Evolutionary conservation across 1,140 invertebrate species (phyloP).

Genomic region (Anastrepha ludens): DNA sequence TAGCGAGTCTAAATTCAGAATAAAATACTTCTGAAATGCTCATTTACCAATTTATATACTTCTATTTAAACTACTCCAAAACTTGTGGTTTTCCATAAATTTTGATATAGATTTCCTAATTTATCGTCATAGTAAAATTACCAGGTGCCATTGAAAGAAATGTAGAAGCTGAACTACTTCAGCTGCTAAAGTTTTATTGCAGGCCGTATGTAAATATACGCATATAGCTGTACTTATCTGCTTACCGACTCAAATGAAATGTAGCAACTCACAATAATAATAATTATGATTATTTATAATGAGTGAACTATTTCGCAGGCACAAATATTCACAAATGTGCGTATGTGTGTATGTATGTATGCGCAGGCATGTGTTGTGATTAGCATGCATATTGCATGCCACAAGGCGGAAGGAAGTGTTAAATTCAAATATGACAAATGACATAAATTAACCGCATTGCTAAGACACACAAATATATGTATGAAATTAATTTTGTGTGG

Average conservation of each 20-base stretch:
- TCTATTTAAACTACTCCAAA: too few species aligned
- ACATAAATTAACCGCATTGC: constrained; percentile 53
- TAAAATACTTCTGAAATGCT: too few species aligned
- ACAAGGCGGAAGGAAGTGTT: constrained; percentile 54
- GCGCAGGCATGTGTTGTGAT: not conserved
- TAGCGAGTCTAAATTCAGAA: too few species aligned
- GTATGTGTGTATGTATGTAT: not conserved
- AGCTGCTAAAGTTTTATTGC: too few species aligned
- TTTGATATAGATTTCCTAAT: too few species aligned
- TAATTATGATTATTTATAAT: constrained; percentile 6
- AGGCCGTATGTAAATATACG: too few species aligned
- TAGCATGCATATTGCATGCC: constrained; percentile 51
- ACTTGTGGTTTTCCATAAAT: too few species aligned
- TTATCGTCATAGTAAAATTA: too few species aligned
- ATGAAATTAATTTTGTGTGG: not conserved
- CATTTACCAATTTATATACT: too few species aligned
- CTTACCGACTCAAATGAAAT: not conserved
- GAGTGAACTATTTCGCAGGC: not conserved
- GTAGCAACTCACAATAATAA: not conserved
- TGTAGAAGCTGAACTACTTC: too few species aligned
- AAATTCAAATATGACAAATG: constrained; percentile 55
- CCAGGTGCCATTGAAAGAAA: too few species aligned
- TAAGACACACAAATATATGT: constrained; percentile 19
- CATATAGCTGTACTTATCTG: too few species aligned
- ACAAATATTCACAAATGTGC: not conserved